These are phyloP conservation scores for Eueides isabella DNA, from an alignment of 1,140 invertebrate genomes.

Conservation along the genomic window DNA sequence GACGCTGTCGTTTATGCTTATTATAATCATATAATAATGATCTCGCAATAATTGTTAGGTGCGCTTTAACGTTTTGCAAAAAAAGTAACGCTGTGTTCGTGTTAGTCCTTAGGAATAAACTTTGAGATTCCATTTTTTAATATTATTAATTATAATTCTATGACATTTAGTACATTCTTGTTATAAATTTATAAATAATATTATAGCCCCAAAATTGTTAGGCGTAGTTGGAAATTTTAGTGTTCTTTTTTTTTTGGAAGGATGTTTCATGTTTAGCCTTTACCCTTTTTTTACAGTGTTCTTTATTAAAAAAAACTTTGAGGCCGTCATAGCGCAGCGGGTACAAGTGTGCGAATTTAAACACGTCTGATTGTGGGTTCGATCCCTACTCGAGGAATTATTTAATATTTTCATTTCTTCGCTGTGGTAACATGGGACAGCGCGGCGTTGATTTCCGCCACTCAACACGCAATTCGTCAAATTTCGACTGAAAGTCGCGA, in stretches of 20 bases:
- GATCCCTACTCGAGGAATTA: too few species aligned
- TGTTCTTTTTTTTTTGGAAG: background rate
- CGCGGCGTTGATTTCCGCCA: too few species aligned
- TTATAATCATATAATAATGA: slow-evolving; percentile 32
- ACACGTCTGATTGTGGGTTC: too few species aligned
- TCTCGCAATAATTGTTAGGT: slow-evolving; percentile 43
- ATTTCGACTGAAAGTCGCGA: too few species aligned
- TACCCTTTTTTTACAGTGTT: background rate
- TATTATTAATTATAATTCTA: slow-evolving; percentile 13
- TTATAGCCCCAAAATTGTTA: background rate
- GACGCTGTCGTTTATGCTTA: too few species aligned
- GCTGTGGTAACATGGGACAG: too few species aligned
- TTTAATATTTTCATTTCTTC: too few species aligned
- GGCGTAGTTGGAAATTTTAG: background rate
- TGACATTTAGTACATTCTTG: background rate
- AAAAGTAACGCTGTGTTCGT: slow-evolving; percentile 31
- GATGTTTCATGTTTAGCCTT: background rate
- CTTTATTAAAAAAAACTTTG: too few species aligned
- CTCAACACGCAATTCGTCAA: too few species aligned
- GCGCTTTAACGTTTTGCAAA: slow-evolving; percentile 28
- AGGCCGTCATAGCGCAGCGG: too few species aligned
- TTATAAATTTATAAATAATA: slow-evolving; percentile 20
- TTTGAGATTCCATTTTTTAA: slow-evolving; percentile 14
- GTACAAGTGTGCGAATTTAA: too few species aligned
- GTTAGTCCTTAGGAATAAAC: slow-evolving; percentile 27